These are phyloP conservation scores for Scaptomyza montana DNA, from an alignment of 1,140 invertebrate genomes.

Conservation along the genomic window DNA sequence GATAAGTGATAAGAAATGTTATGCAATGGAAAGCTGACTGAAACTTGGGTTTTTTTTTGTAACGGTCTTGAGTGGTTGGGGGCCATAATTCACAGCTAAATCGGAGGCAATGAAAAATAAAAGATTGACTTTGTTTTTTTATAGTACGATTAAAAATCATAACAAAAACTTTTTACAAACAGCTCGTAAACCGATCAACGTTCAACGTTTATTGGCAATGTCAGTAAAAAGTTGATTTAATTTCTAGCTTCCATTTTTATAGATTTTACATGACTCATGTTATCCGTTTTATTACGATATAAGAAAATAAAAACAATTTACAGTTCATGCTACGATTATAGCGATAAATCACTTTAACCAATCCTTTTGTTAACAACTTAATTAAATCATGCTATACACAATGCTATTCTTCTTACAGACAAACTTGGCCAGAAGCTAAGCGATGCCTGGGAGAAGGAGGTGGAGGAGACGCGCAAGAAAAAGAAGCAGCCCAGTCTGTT, in stretches of 20 bases:
- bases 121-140: conserved; percentile 1
- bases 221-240: no score
- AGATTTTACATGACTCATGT: no score
- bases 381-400: background rate
- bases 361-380: background rate
- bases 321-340: no score
- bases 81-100: conserved; percentile 54
- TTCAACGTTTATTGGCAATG: background rate
- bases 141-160: background rate
- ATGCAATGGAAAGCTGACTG: conserved; percentile 43
- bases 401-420: conserved; percentile 41
- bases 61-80: background rate
- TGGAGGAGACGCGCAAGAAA: conserved; percentile 70
- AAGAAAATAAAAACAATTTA: no score
- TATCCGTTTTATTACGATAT: no score
- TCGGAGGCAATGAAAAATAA: conserved; percentile 34
- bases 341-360: background rate
- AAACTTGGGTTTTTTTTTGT: conserved; percentile 31
- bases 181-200: background rate
- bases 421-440: conserved; percentile 65
- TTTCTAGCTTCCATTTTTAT: background rate
- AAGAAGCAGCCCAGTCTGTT: conserved; percentile 75
- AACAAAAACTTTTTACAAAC: conserved; percentile 8
- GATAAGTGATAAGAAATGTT: conserved; percentile 44
- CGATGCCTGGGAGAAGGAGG: conserved; percentile 75